phyloP scores from a whole-genome alignment of 1,140 invertebrate genomes.

The Drosophila sturtevanti region DNA sequence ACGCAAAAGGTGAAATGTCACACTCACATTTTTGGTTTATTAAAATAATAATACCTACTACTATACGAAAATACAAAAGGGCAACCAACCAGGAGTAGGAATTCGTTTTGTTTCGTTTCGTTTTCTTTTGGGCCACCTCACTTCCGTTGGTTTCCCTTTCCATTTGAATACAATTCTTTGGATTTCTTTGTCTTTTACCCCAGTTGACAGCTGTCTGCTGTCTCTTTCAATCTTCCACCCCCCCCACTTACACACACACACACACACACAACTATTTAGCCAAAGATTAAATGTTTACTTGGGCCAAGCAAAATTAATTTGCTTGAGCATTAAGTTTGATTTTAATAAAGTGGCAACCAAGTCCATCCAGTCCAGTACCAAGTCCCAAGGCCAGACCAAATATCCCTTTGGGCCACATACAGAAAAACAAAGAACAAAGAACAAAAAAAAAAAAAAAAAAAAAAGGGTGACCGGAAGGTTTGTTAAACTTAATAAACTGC shows the following conservation, averaged over 20 bases:
- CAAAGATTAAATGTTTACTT: conserved; percentile 71
- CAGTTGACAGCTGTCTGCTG: conserved; percentile 65
- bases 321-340: conserved; percentile 68
- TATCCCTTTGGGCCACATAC: conserved; percentile 3
- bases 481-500: conserved; percentile 68
- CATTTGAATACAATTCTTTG: not conserved
- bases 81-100: conserved; percentile 16
- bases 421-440: not conserved
- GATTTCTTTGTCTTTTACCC: conserved; percentile 8
- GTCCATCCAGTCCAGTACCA: not conserved
- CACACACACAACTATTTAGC: conserved; percentile 27
- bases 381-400: conserved; percentile 27
- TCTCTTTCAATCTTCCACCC: not conserved
- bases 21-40: conserved; percentile 74
- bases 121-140: not conserved
- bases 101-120: conserved; percentile 16
- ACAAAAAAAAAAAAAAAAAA: not conserved
- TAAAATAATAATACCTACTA: conserved; percentile 68
- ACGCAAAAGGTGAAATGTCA: conserved; percentile 72
- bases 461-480: conserved; percentile 25
- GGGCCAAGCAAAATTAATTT: conserved; percentile 71
- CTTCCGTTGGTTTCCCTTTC: not conserved
- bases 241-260: not conserved
- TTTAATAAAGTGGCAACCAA: conserved; percentile 72
- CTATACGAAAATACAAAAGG: conserved; percentile 40